Percentiles rank a stretch among this genome's conserved stretches.
Conservation (phyloP, 2,797 vertebrate species). For the Melanitta fusca region DNA sequence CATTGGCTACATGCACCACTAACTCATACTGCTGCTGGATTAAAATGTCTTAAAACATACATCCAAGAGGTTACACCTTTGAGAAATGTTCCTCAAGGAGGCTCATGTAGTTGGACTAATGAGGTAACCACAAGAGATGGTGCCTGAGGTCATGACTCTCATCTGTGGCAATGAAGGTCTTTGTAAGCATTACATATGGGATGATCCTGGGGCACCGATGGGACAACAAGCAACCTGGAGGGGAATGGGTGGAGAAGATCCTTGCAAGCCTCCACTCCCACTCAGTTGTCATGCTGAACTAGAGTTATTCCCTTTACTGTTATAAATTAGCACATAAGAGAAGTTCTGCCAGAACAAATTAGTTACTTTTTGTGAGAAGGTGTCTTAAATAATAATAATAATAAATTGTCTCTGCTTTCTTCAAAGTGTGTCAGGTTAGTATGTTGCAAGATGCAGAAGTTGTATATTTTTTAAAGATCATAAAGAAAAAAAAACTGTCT, state of each 20-base stretch:
- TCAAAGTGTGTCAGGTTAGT: neutral
- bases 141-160: neutral
- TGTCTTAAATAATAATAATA: neutral
- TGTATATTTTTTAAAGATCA: neutral
- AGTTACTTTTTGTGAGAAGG: neutral
- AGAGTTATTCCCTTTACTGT: neutral
- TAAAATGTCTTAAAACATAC: neutral
- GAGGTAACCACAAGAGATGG: neutral
- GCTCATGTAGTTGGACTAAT: accelerated
- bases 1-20: accelerated
- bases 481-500: neutral
- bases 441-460: neutral
- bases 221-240: neutral
- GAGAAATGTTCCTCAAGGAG: neutral
- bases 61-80: neutral
- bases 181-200: neutral
- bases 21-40: neutral
- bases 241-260: neutral
- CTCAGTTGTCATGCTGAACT: neutral
- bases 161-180: neutral
- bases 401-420: neutral
- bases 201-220: neutral
- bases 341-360: neutral
- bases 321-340: accelerated
- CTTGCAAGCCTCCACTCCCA: accelerated